Conservation (phyloP, 2,888 invertebrate genomes). For the Osmoderma eremita region DNA sequence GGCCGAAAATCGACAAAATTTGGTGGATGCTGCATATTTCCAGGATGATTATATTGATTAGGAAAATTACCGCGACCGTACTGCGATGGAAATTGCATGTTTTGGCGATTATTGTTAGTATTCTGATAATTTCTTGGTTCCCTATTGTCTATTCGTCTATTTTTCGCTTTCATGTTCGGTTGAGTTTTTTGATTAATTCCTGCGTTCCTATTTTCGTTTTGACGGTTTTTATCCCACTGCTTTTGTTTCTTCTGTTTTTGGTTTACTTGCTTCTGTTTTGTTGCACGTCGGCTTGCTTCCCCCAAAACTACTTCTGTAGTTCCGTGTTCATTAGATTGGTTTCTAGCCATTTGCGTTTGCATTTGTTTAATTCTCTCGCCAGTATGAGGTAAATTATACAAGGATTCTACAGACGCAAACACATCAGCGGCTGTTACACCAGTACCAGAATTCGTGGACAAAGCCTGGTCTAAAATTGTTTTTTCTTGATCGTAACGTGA, state of each 20-base stretch:
- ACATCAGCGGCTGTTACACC: slow-evolving; percentile 41
- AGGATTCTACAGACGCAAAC: slow-evolving; percentile 38
- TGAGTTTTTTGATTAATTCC: slow-evolving; percentile 5
- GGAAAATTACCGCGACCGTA: not conserved
- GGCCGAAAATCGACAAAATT: not conserved
- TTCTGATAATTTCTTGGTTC: not conserved
- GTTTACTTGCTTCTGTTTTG: not conserved
- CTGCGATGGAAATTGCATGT: not conserved
- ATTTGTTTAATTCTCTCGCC: slow-evolving; percentile 46
- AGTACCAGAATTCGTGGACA: not conserved
- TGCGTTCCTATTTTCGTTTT: not conserved
- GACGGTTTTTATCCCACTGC: not conserved
- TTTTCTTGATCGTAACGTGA: slow-evolving; percentile 47
- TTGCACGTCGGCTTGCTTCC: not conserved
- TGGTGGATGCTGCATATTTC: not conserved
- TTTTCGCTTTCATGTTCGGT: slow-evolving; percentile 15
- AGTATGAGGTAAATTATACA: slow-evolving; percentile 44
- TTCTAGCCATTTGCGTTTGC: slow-evolving; percentile 39
- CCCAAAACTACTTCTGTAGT: slow-evolving; percentile 40
- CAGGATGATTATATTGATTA: not conserved
- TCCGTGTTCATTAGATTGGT: slow-evolving; percentile 49
- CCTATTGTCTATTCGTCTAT: not conserved
- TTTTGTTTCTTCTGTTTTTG: slow-evolving; percentile 1
- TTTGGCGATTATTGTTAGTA: not conserved
- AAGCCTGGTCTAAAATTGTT: slow-evolving; percentile 40